phyloP scores from a whole-genome alignment of 2,113 vertebrate species.

The Pelusios castaneus region DNA sequence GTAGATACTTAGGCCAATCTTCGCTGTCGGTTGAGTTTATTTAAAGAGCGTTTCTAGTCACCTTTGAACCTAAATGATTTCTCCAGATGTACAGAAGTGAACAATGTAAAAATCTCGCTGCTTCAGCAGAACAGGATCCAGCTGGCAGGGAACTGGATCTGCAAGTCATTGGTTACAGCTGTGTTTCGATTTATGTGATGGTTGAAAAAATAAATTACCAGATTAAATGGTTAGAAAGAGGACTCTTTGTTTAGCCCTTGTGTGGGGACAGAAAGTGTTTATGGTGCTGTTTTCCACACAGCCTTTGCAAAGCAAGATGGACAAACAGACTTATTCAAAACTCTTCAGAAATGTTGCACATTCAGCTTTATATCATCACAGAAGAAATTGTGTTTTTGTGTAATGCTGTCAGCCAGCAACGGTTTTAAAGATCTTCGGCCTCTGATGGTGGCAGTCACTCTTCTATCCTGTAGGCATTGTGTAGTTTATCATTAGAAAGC shows the following conservation, averaged over 20 bases:
- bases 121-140: conserved; percentile 93
- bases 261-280: conserved; percentile 84
- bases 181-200: conserved; percentile 94
- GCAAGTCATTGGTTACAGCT: conserved; percentile 97
- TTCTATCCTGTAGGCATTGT: conserved; percentile 63
- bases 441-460: conserved; percentile 62
- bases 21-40: conserved; percentile 83
- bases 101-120: conserved; percentile 88
- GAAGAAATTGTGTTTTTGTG: conserved; percentile 74
- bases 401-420: conserved; percentile 72
- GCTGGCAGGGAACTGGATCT: conserved; percentile 87
- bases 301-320: conserved; percentile 81
- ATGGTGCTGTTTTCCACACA: conserved; percentile 84
- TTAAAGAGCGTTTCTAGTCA: conserved; percentile 88
- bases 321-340: conserved; percentile 83
- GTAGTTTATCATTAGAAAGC: conserved; percentile 65
- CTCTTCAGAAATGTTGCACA: conserved; percentile 76
- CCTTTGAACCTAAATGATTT: conserved; percentile 89
- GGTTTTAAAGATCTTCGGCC: conserved; percentile 69
- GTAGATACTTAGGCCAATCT: conserved; percentile 71
- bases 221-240: conserved; percentile 89
- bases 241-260: conserved; percentile 84
- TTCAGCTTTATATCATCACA: conserved; percentile 79
- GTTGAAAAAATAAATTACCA: conserved; percentile 97
- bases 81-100: conserved; percentile 94